A percentile compares a stretch with the other conserved stretches of the same genome.
These are phyloP conservation scores for Columba guinea DNA, from an alignment of 2,797 vertebrate species.

Conservation along the genomic window DNA sequence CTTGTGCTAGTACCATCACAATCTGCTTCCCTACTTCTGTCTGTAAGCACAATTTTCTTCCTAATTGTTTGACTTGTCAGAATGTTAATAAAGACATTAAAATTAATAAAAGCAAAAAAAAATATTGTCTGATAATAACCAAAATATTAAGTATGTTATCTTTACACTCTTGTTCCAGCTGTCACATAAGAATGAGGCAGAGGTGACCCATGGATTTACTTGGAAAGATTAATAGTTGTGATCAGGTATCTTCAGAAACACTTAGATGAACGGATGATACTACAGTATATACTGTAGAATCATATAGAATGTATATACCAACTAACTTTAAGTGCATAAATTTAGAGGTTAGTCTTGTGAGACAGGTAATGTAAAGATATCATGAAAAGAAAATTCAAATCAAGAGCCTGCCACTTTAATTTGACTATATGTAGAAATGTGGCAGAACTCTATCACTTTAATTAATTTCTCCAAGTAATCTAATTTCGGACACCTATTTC, in stretches of 20 bases:
- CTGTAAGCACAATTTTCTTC: neutral
- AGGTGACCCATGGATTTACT: neutral
- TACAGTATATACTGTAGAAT: neutral
- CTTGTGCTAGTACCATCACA: neutral
- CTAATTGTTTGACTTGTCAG: neutral
- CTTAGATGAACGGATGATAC: neutral
- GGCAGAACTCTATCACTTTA: neutral
- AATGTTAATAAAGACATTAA: neutral
- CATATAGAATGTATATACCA: neutral
- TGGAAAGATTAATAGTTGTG: neutral
- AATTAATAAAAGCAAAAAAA: neutral
- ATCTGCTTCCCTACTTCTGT: neutral
- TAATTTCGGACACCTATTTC: neutral
- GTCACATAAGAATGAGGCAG: neutral
- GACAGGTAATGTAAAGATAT: neutral
- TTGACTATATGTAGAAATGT: neutral
- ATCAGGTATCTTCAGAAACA: neutral
- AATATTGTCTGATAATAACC: neutral
- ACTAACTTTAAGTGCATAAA: neutral
- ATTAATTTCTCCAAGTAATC: neutral
- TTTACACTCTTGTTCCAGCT: neutral
- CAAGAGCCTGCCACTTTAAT: neutral
- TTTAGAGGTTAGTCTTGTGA: neutral
- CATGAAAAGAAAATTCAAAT: neutral
- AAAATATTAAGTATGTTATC: neutral